Evolutionary conservation across 1,140 invertebrate species (phyloP).

Genomic region (Drosophila parvula): DNA sequence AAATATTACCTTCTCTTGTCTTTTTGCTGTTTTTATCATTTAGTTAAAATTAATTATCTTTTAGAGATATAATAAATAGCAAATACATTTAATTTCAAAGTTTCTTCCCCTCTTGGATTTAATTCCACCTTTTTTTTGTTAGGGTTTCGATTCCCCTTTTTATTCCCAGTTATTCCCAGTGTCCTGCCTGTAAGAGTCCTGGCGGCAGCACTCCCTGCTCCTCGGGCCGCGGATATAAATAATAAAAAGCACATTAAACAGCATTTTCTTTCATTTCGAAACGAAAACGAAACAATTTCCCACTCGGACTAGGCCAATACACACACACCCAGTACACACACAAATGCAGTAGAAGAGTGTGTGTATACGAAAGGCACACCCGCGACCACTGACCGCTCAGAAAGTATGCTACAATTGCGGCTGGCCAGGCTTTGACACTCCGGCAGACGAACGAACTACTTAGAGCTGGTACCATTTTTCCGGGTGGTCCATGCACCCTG

Average conservation of each 20-base stretch:
- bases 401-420: conserved; percentile 67
- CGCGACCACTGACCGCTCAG: conserved; percentile 36
- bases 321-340: conserved; percentile 12
- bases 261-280: conserved; percentile 81
- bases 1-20: too few species aligned
- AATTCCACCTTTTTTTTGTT: neutral
- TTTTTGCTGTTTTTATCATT: too few species aligned
- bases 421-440: conserved; percentile 69
- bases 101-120: neutral
- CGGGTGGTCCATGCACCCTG: conserved; percentile 57
- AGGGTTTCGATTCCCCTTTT: neutral
- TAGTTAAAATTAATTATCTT: too few species aligned
- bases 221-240: conserved; percentile 73
- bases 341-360: neutral
- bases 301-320: conserved; percentile 50
- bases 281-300: conserved; percentile 78
- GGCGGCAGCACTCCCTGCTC: conserved; percentile 4
- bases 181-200: conserved; percentile 12
- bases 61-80: neutral
- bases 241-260: conserved; percentile 83
- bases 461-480: conserved; percentile 64
- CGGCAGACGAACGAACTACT: conserved; percentile 66
- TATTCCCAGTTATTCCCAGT: conserved; percentile 11
- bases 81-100: neutral
- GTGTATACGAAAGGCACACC: conserved; percentile 10